Evolutionary conservation across 1,140 invertebrate genomes (phyloP).

Genomic region (Drosophila repletoides): DNA sequence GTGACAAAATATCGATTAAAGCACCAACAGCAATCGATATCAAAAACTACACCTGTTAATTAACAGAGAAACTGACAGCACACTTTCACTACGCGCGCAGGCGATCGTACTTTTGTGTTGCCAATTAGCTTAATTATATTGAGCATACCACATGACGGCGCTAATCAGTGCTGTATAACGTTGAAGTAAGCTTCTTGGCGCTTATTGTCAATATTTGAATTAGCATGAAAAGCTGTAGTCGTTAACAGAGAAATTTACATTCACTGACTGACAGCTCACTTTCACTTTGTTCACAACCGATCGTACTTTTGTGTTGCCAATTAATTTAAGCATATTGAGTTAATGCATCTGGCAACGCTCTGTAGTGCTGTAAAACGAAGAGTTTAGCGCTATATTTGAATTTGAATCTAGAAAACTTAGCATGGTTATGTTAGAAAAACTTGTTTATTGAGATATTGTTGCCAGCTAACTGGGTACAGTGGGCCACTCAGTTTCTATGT

Average conservation of each 20-base stretch:
- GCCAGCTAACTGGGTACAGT: constrained; percentile 68
- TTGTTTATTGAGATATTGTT: constrained; percentile 75
- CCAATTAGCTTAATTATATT: background rate
- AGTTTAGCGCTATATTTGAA: background rate
- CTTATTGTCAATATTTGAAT: no score
- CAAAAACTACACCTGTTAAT: background rate
- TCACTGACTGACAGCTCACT: no score
- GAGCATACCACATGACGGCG: background rate
- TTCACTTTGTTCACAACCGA: background rate
- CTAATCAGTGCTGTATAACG: constrained; percentile 6
- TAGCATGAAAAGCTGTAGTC: no score
- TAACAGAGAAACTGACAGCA: background rate
- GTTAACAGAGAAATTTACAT: no score
- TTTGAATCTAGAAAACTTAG: no score
- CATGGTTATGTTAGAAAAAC: constrained; percentile 71
- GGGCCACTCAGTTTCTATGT: constrained; percentile 46
- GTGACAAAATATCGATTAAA: constrained; percentile 2
- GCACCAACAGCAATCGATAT: background rate
- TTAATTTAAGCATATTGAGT: no score
- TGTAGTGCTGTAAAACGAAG: constrained; percentile 4
- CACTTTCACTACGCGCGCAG: background rate
- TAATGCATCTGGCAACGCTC: background rate
- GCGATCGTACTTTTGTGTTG: background rate
- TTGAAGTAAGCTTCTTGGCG: background rate
- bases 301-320: background rate